phyloP scores from a whole-genome alignment of 53 echinoderm and acorn worm species.

The Patiria pectinifera region DNA sequence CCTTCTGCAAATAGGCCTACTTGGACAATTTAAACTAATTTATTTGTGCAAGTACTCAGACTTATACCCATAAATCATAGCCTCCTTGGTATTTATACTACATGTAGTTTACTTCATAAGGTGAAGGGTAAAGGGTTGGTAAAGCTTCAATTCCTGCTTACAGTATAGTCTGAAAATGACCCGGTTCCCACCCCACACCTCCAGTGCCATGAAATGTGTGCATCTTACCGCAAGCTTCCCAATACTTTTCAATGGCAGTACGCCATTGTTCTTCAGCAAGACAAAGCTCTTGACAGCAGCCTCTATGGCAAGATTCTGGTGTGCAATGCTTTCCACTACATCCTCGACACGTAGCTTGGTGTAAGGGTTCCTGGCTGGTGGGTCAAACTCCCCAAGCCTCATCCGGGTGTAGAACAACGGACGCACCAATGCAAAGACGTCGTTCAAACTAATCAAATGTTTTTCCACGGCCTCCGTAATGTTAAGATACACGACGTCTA shows the following conservation, averaged over 20 bases:
- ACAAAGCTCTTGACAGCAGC: slow-evolving; percentile 76
- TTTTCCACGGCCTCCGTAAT: slow-evolving; percentile 66
- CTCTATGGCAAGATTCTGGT: slow-evolving; percentile 60
- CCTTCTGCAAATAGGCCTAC: too few species aligned
- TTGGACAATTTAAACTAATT: too few species aligned
- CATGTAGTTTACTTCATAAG: too few species aligned
- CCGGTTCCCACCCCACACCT: too few species aligned
- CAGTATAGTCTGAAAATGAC: too few species aligned
- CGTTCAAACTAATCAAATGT: slow-evolving; percentile 20
- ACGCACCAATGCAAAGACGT: slow-evolving; percentile 23
- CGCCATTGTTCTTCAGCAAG: slow-evolving; percentile 61
- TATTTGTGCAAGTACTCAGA: too few species aligned
- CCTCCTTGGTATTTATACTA: too few species aligned
- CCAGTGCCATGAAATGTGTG: too few species aligned
- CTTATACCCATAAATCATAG: too few species aligned
- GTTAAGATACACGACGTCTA: slow-evolving; percentile 53
- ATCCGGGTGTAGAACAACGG: slow-evolving; percentile 74
- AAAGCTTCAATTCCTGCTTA: too few species aligned
- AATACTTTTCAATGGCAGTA: slow-evolving; percentile 51
- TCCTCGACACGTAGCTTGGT: slow-evolving; percentile 48
- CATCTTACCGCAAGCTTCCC: slow-evolving; percentile 63
- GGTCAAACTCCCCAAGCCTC: slow-evolving; percentile 82
- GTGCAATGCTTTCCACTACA: slow-evolving; percentile 57
- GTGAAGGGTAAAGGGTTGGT: too few species aligned
- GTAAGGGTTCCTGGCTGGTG: slow-evolving; percentile 71